phyloP scores from a whole-genome alignment of 2,113 vertebrate genomes.

The Cepphus grylle region DNA sequence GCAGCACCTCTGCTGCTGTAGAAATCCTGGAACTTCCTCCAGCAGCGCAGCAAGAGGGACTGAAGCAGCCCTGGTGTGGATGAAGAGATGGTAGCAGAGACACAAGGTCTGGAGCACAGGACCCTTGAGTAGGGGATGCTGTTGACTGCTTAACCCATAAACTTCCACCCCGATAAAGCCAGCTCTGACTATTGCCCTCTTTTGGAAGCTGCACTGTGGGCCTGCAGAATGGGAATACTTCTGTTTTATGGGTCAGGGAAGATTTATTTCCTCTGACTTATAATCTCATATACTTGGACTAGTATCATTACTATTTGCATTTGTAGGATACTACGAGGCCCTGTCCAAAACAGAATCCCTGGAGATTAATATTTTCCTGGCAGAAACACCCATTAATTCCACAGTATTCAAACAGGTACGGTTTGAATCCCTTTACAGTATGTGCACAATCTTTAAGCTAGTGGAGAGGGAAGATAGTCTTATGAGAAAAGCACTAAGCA shows the following conservation, averaged over 20 bases:
- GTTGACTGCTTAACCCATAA: not conserved
- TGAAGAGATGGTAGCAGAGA: not conserved
- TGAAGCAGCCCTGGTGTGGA: not conserved
- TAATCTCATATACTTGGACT: not conserved
- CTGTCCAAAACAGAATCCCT: not conserved
- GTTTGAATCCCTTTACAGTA: not conserved
- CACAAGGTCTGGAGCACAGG: fast-evolving
- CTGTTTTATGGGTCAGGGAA: not conserved
- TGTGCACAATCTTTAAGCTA: not conserved
- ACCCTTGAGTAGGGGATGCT: not conserved
- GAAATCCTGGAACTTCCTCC: not conserved
- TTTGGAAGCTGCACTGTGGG: not conserved
- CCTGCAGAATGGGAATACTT: not conserved
- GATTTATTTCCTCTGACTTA: not conserved
- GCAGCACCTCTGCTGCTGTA: not conserved
- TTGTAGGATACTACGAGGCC: not conserved
- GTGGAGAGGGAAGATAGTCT: not conserved
- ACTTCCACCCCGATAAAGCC: not conserved
- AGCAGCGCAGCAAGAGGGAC: not conserved
- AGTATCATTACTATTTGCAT: not conserved
- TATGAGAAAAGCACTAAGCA: not conserved
- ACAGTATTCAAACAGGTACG: not conserved
- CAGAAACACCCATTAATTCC: not conserved
- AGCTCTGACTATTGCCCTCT: not conserved
- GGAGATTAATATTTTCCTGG: not conserved